These are phyloP conservation scores for Plotosus lineatus DNA, from an alignment of 2,113 vertebrate genomes.

Conservation along the genomic window DNA sequence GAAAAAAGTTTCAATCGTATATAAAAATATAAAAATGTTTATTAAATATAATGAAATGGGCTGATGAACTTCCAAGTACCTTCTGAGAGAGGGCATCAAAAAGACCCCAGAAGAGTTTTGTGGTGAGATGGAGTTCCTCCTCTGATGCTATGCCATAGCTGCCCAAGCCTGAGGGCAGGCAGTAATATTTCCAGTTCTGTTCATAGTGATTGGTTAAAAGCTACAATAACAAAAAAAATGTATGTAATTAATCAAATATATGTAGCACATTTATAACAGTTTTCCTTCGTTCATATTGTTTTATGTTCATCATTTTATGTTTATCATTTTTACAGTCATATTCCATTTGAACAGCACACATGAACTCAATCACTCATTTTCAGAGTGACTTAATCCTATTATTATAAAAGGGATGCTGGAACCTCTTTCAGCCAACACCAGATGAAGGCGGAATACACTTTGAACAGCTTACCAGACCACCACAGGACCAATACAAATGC, in stretches of 20 bases:
- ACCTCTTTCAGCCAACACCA: no score
- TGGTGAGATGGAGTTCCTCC: conserved; percentile 92
- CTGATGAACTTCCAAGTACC: conserved; percentile 70
- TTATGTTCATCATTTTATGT: background rate
- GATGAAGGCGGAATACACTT: no score
- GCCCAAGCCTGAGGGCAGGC: conserved; percentile 89
- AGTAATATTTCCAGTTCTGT: conserved; percentile 98
- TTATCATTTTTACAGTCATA: background rate
- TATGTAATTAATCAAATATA: background rate
- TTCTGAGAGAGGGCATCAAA: conserved; percentile 94
- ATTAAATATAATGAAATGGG: background rate
- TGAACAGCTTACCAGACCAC: no score
- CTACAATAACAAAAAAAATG: conserved; percentile 65
- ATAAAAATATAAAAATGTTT: background rate
- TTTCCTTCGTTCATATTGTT: background rate
- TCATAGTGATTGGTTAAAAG: conserved; percentile 94
- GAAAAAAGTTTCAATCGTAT: background rate
- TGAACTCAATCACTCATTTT: no score
- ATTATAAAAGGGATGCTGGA: no score
- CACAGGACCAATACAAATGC: no score
- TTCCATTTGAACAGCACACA: background rate
- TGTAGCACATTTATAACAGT: background rate
- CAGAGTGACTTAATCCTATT: no score
- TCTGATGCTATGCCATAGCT: conserved; percentile 87
- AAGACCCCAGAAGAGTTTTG: conserved; percentile 98